Conservation (phyloP, 2,888 invertebrate species). For the Lottia gigantea region DNA sequence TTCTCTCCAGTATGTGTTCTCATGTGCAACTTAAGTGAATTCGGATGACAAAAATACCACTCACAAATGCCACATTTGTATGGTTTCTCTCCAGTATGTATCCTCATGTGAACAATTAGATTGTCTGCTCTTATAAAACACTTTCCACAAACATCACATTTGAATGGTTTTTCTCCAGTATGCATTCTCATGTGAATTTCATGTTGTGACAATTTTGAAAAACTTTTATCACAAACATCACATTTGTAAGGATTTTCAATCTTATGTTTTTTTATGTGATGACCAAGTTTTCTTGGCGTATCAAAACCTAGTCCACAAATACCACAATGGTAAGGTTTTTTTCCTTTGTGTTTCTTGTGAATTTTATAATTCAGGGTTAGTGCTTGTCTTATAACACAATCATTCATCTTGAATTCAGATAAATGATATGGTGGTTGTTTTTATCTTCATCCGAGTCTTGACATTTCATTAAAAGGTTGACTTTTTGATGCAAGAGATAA, state of each 20-base stretch:
- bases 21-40: neutral
- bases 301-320: neutral
- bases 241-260: neutral
- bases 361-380: no score
- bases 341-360: neutral
- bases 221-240: neutral
- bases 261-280: neutral
- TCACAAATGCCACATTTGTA: constrained; percentile 6
- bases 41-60: neutral
- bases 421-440: no score
- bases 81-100: constrained; percentile 4
- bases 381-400: no score
- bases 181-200: neutral
- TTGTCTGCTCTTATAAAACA: neutral
- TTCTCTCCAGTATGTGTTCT: constrained; percentile 4
- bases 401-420: no score
- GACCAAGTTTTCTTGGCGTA: neutral
- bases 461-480: no score
- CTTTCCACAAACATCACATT: neutral
- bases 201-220: neutral
- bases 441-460: no score
- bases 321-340: neutral
- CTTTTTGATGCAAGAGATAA: no score
- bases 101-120: no score
- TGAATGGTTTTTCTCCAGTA: neutral